Percentiles rank a stretch among this genome's conserved stretches.
These are phyloP conservation scores for Bacillus rossius DNA, from an alignment of 1,140 invertebrate genomes.

Conservation along the genomic window DNA sequence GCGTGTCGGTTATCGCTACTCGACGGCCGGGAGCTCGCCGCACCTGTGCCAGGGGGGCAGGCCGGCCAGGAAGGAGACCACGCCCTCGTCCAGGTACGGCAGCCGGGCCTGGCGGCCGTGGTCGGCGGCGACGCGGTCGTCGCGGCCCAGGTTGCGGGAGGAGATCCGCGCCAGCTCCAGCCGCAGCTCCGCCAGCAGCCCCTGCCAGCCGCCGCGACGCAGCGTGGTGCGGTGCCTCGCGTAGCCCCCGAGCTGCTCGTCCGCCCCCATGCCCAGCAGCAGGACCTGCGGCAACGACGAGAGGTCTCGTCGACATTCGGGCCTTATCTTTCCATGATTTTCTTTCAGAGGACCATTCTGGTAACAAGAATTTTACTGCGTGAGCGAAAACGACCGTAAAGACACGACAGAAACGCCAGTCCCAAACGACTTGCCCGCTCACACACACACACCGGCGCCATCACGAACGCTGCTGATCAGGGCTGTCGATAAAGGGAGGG, in stretches of 20 bases:
- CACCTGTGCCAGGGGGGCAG: slow-evolving; percentile 75
- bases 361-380: too few relatives aligned
- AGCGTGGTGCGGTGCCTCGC: slow-evolving; percentile 74
- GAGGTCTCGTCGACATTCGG: too few relatives aligned
- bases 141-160: slow-evolving; percentile 88
- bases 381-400: too few relatives aligned
- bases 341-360: too few relatives aligned
- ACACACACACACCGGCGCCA: too few relatives aligned
- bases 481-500: too few relatives aligned
- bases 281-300: slow-evolving; percentile 54
- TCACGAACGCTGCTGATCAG: too few relatives aligned
- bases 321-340: too few relatives aligned
- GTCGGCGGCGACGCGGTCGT: slow-evolving; percentile 82
- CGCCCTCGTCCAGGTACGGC: slow-evolving; percentile 92
- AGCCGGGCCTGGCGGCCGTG: slow-evolving; percentile 72
- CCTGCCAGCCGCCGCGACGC: slow-evolving; percentile 55
- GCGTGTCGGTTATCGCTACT: too few relatives aligned
- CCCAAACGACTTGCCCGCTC: too few relatives aligned
- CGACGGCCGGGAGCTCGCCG: too few relatives aligned
- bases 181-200: slow-evolving; percentile 61
- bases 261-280: slow-evolving; percentile 89
- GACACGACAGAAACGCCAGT: too few relatives aligned
- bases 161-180: slow-evolving; percentile 80
- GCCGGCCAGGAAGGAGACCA: slow-evolving; percentile 66
- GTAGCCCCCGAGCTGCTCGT: slow-evolving; percentile 96